Conservation (phyloP, 2,888 invertebrate species). For the Anorthoa munda region DNA sequence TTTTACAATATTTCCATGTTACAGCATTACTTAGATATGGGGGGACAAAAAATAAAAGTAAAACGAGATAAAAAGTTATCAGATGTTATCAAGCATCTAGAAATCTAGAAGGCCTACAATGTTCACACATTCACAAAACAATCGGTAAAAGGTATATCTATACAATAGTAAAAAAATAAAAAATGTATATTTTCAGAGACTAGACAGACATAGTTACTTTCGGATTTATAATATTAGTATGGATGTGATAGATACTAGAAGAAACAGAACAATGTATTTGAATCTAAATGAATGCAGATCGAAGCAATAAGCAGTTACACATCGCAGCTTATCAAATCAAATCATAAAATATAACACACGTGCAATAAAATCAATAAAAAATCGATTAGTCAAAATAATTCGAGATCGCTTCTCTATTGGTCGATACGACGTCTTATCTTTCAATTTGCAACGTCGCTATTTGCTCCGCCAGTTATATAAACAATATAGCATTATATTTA, state of each 20-base stretch:
- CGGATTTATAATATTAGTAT: too few relatives aligned
- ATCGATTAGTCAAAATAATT: conserved; percentile 66
- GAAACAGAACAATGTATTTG: background rate
- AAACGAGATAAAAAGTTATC: too few relatives aligned
- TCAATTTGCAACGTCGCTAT: conserved; percentile 62
- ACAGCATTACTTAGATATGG: too few relatives aligned
- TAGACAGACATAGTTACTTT: too few relatives aligned
- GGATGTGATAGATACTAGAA: background rate
- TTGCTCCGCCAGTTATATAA: conserved; percentile 56
- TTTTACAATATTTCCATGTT: too few relatives aligned
- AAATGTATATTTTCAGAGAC: too few relatives aligned
- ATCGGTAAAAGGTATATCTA: too few relatives aligned
- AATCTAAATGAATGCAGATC: conserved; percentile 31
- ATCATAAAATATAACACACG: conserved; percentile 64
- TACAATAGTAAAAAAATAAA: too few relatives aligned
- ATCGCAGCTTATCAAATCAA: conserved; percentile 57
- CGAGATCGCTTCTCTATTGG: conserved; percentile 47
- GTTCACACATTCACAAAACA: too few relatives aligned
- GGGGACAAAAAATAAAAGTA: too few relatives aligned
- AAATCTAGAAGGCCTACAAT: too few relatives aligned
- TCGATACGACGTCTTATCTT: conserved; percentile 59
- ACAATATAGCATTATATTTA: conserved; percentile 65
- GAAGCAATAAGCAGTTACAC: conserved; percentile 33
- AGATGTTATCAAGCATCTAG: too few relatives aligned
- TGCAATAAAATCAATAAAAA: conserved; percentile 64